Base-by-base conservation (phyloP, 2,113 vertebrate genomes). In the Ellobius talpinus region DNA sequence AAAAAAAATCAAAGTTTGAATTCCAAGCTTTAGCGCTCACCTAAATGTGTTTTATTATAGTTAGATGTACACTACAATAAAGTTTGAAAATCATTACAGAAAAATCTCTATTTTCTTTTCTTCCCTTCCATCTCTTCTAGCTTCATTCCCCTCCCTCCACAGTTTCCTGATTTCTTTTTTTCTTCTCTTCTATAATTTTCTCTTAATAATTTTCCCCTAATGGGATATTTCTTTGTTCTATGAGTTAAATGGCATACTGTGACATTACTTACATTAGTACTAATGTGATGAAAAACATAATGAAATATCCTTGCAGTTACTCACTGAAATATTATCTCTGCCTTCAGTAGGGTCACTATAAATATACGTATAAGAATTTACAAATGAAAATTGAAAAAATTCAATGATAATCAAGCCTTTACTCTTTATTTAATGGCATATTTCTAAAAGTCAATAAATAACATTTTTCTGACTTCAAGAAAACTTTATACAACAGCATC, bases 401-500 rank as follows among this genome's bases (percentile, higher is more conserved):
- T 42, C 12, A 50, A 50, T 65, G 2, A 76, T 66, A n/a, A n/a
- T n/a, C 72, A 21, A 42, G 68, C 39, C 6, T 96, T 63, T 52
- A 85, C 1, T 4, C 17, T 36, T 72, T n/a, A n/a, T 11, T 29
- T 47, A 39, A 17, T 7, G 52, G 8, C 50, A 45, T 91, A 96
- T 93, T 96, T 87, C 13, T n/a, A 93, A 29, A 89, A n/a, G 2
- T 55, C 68, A 70, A 70, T 61, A 24, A 87, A 91, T n/a, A n/a
- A 63, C 55, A 72, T 1, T 5, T 81, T 11, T 79, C 7, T 68
- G n/a, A 82, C 24, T 84, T 92, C 9, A 0, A 63, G 24, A 47
- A 39, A 42, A 6, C 66, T 19, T 31, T 3, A 17, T 16, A 78
- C 6, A 9, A 50, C 73, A 3, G 36, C 19, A 74, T 86, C 23